A percentile compares a stretch with the other conserved stretches of the same genome.
Conservation (phyloP, 2,888 invertebrate species). For the Scaptomyza reducta region DNA sequence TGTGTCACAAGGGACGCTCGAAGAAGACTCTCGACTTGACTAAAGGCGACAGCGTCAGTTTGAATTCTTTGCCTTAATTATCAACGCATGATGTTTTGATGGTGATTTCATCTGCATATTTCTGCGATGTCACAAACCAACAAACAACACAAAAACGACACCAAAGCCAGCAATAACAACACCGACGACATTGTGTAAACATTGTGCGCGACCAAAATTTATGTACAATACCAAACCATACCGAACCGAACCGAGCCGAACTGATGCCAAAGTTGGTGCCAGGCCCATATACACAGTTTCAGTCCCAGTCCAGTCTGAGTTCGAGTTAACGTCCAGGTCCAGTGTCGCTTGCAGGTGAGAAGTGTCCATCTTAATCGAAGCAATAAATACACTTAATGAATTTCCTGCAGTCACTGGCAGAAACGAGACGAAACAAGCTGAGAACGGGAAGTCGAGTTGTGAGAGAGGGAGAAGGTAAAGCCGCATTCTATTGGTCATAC, state of each 20-base stretch:
- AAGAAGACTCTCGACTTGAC: slow-evolving; percentile 14
- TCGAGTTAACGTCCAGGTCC: slow-evolving; percentile 25
- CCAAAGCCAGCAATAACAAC: slow-evolving; percentile 26
- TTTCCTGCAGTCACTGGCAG: slow-evolving; percentile 72
- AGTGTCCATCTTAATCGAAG: slow-evolving; percentile 81
- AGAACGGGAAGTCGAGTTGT: not conserved
- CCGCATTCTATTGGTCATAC: slow-evolving; percentile 75
- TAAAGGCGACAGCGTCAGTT: slow-evolving; percentile 68
- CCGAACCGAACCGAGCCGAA: slow-evolving; percentile 15
- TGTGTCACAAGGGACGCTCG: slow-evolving; percentile 47
- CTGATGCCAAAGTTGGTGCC: slow-evolving; percentile 11
- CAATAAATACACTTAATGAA: slow-evolving; percentile 81
- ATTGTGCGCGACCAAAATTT: slow-evolving; percentile 74
- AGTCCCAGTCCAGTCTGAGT: slow-evolving; percentile 23
- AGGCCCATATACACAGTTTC: slow-evolving; percentile 2
- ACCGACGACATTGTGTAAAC: slow-evolving; percentile 72
- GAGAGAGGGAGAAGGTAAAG: slow-evolving; percentile 30
- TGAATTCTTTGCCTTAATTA: slow-evolving; percentile 75
- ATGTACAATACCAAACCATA: slow-evolving; percentile 67
- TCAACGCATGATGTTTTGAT: slow-evolving; percentile 73
- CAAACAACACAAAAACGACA: slow-evolving; percentile 14
- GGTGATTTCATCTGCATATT: slow-evolving; percentile 78
- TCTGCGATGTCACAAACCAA: slow-evolving; percentile 46
- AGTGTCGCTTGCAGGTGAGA: slow-evolving; percentile 73
- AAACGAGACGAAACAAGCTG: slow-evolving; percentile 1